Percentiles rank a stretch among this genome's conserved stretches.
These are phyloP conservation scores for Etheostoma nigrum DNA, from an alignment of 2,797 vertebrate species.

Conservation along the genomic window DNA sequence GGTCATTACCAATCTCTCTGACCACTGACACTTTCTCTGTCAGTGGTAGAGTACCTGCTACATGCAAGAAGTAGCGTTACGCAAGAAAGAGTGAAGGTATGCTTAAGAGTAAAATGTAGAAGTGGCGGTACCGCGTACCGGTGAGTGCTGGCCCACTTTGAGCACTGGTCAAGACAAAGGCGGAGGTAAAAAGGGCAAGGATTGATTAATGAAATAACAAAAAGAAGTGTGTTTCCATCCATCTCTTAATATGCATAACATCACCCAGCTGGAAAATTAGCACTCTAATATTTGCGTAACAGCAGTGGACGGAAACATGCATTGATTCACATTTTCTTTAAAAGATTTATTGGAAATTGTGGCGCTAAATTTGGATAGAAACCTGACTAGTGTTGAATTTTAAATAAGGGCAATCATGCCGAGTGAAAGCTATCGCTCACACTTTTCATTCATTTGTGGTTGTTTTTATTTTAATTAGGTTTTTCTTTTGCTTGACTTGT, in stretches of 20 bases:
- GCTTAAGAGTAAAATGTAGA: too few relatives aligned
- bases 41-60: too few relatives aligned
- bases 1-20: too few relatives aligned
- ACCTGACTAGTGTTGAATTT: constrained; percentile 16
- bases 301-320: background rate
- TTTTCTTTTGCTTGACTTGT: too few relatives aligned
- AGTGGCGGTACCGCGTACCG: too few relatives aligned
- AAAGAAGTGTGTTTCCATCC: background rate
- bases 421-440: background rate
- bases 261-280: background rate
- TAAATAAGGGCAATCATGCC: constrained; percentile 25
- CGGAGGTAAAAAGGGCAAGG: background rate
- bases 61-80: too few relatives aligned
- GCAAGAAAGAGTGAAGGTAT: too few relatives aligned
- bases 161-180: too few relatives aligned
- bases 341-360: background rate
- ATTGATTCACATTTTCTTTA: background rate
- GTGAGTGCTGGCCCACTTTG: too few relatives aligned
- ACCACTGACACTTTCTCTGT: too few relatives aligned
- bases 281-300: background rate
- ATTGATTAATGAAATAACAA: background rate
- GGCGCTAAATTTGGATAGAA: background rate
- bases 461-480: too few relatives aligned
- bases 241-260: background rate
- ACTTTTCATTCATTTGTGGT: too few relatives aligned